Percentiles rank a stretch among this genome's conserved stretches.
Evolutionary conservation across 2,797 vertebrate genomes (phyloP).

Genomic region (Tinamus major): DNA sequence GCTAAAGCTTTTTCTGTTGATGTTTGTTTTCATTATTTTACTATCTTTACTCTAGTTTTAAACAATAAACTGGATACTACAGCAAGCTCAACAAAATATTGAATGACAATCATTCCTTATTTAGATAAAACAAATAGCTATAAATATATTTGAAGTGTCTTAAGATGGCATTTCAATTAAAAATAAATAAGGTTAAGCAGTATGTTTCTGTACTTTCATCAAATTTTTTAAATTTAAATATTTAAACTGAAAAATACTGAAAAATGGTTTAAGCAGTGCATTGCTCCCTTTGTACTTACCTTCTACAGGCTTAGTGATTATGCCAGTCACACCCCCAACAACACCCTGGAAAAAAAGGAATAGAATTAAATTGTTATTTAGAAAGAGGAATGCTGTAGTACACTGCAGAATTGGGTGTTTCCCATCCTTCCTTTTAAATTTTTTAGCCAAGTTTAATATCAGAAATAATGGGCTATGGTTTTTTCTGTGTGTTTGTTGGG

Average conservation of each 20-base stretch:
- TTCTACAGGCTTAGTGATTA: conserved; percentile 96
- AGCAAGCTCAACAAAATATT: background rate
- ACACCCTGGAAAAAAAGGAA: conserved; percentile 86
- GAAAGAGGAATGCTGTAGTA: background rate
- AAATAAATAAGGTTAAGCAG: background rate
- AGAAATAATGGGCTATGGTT: background rate
- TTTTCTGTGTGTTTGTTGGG: background rate
- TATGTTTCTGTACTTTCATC: background rate
- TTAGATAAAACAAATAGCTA: background rate
- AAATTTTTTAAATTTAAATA: background rate
- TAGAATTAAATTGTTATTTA: background rate
- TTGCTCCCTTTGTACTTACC: conserved; percentile 78
- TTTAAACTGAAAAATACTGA: background rate
- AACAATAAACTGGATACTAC: background rate
- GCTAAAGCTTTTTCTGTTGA: background rate
- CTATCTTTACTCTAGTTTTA: background rate
- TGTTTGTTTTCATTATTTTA: background rate
- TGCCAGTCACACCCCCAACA: conserved; percentile 93
- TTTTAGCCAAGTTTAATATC: background rate
- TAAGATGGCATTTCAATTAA: background rate
- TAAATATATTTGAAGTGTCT: background rate
- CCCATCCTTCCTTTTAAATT: background rate
- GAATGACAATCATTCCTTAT: background rate
- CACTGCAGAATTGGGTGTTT: background rate
- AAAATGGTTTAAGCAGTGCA: background rate